Percentiles rank a stretch among this genome's conserved stretches.
Conservation (phyloP, 2,888 invertebrate species). For the Rhamphomyia laevipes region DNA sequence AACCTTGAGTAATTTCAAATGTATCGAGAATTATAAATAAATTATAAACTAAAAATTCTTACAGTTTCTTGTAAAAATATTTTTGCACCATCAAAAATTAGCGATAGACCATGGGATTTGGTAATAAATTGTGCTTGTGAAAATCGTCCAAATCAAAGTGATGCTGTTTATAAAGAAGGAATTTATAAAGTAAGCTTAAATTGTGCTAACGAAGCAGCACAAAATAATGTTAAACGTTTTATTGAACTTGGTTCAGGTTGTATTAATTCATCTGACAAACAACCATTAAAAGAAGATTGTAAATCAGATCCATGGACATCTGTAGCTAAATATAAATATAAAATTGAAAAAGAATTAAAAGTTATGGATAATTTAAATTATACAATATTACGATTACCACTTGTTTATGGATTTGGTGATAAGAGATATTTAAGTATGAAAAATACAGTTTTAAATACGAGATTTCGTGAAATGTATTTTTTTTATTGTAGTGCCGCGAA, state of each 20-base stretch:
- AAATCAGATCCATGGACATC: constrained; percentile 73
- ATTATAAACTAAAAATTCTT: constrained; percentile 19
- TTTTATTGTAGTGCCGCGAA: constrained; percentile 55
- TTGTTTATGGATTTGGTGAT: constrained; percentile 80
- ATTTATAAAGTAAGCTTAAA: constrained; percentile 71
- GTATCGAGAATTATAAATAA: too few species aligned
- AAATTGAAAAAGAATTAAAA: constrained; percentile 67
- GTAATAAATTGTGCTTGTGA: constrained; percentile 88
- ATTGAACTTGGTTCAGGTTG: constrained; percentile 79
- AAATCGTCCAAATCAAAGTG: constrained; percentile 77
- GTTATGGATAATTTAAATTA: constrained; percentile 55
- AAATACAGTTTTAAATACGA: constrained; percentile 33
- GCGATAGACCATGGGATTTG: constrained; percentile 54
- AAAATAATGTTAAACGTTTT: constrained; percentile 53
- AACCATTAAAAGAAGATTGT: constrained; percentile 63
- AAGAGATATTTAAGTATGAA: constrained; percentile 73
- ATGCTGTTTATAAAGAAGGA: constrained; percentile 83
- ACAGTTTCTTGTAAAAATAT: constrained; percentile 71
- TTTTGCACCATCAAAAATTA: constrained; percentile 46
- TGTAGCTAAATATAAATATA: constrained; percentile 69
- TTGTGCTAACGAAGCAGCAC: constrained; percentile 67
- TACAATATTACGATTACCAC: constrained; percentile 68
- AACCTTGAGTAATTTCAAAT: too few species aligned
- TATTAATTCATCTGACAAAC: constrained; percentile 68
- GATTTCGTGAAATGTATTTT: background rate